Conservation (phyloP, 2,113 vertebrate species). For the Neoarius graeffei region DNA sequence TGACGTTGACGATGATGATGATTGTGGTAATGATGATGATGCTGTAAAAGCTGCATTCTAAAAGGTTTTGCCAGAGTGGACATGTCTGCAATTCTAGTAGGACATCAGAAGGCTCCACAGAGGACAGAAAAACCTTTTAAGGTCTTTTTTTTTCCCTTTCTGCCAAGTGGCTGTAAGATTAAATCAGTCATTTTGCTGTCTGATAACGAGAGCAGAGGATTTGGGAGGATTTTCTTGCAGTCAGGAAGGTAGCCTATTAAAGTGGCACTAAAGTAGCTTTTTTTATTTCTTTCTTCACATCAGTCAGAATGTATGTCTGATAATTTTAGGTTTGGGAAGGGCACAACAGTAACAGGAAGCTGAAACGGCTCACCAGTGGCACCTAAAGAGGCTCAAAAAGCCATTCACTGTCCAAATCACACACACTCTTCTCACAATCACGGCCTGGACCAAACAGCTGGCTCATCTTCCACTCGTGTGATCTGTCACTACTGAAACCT, state of each 20-base stretch:
- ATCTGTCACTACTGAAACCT: neutral
- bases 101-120: neutral
- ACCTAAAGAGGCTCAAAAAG: slow-evolving; percentile 11
- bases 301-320: neutral
- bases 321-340: neutral
- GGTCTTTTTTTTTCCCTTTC: neutral
- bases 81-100: neutral
- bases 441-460: neutral
- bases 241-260: slow-evolving; percentile 3
- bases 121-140: slow-evolving; percentile 3
- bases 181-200: neutral
- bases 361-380: neutral
- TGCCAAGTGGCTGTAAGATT: neutral
- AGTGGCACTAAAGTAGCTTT: neutral
- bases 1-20: neutral
- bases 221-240: neutral
- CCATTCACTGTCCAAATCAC: slow-evolving; percentile 37
- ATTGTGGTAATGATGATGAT: neutral
- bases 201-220: slow-evolving; percentile 9
- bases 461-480: neutral
- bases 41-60: neutral
- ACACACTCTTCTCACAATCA: slow-evolving; percentile 29
- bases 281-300: neutral
- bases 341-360: slow-evolving; percentile 3
- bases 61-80: neutral